These are phyloP conservation scores for Pseudopleuronectes americanus DNA, from an alignment of 2,797 vertebrate genomes.

Conservation along the genomic window DNA sequence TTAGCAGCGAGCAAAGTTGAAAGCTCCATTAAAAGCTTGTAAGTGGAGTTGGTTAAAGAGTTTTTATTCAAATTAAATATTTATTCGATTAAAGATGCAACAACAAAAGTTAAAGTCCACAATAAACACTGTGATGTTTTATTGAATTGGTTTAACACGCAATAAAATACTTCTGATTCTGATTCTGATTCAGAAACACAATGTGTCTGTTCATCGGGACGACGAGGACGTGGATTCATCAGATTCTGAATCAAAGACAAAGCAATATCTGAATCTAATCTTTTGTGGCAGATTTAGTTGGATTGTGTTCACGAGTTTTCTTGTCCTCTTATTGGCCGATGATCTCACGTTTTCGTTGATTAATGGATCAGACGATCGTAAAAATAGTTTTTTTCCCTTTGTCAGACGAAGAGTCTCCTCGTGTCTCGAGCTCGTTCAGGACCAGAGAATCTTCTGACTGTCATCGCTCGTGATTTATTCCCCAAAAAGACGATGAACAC, in stretches of 20 bases:
- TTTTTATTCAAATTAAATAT: neutral
- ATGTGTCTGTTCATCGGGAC: neutral
- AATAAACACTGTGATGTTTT: neutral
- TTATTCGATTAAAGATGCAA: neutral
- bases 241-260: too few species aligned
- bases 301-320: too few species aligned
- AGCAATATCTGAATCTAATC: too few species aligned
- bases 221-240: neutral
- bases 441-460: neutral
- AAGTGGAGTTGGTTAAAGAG: neutral
- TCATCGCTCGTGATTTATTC: slow-evolving; percentile 28
- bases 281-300: too few species aligned
- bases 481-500: slow-evolving; percentile 16
- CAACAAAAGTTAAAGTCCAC: neutral
- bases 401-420: neutral
- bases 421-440: neutral
- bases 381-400: too few species aligned
- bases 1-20: neutral
- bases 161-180: too few species aligned
- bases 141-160: neutral
- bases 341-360: too few species aligned
- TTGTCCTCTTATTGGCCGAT: too few species aligned
- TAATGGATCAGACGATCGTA: too few species aligned
- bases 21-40: neutral
- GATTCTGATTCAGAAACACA: too few species aligned